A percentile compares a stretch with the other conserved stretches of the same genome.
Conservation (phyloP, 2,888 invertebrate species). For the Athalia cordata region DNA sequence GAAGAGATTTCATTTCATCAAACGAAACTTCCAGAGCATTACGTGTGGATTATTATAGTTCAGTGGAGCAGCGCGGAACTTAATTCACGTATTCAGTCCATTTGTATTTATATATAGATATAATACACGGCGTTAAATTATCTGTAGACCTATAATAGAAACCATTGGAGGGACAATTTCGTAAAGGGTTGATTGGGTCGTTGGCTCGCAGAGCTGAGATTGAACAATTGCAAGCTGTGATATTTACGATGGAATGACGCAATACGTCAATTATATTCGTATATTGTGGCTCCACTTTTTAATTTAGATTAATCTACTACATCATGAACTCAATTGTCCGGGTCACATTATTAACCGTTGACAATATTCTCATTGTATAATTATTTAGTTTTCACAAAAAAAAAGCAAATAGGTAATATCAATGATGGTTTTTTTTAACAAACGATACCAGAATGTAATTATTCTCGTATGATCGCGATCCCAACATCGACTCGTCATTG, state of each 20-base stretch:
- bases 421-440: too few relatives aligned
- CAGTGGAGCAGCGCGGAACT: too few relatives aligned
- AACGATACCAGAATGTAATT: too few relatives aligned
- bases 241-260: constrained; percentile 31
- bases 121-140: background rate
- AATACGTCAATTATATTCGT: constrained; percentile 37
- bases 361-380: background rate
- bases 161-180: background rate
- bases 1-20: too few relatives aligned
- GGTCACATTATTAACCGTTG: constrained; percentile 6
- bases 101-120: constrained; percentile 2
- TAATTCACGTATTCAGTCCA: too few relatives aligned
- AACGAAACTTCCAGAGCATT: too few relatives aligned
- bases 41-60: too few relatives aligned
- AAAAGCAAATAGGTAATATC: too few relatives aligned
- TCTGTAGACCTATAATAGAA: background rate
- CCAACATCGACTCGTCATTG: too few relatives aligned
- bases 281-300: constrained; percentile 38
- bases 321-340: constrained; percentile 14
- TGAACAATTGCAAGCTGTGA: constrained; percentile 29
- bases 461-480: too few relatives aligned
- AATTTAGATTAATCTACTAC: constrained; percentile 33
- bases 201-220: constrained; percentile 22
- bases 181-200: constrained; percentile 35
- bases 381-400: too few relatives aligned